These are phyloP conservation scores for Chamaea fasciata DNA, from an alignment of 2,113 vertebrate genomes.

Conservation along the genomic window DNA sequence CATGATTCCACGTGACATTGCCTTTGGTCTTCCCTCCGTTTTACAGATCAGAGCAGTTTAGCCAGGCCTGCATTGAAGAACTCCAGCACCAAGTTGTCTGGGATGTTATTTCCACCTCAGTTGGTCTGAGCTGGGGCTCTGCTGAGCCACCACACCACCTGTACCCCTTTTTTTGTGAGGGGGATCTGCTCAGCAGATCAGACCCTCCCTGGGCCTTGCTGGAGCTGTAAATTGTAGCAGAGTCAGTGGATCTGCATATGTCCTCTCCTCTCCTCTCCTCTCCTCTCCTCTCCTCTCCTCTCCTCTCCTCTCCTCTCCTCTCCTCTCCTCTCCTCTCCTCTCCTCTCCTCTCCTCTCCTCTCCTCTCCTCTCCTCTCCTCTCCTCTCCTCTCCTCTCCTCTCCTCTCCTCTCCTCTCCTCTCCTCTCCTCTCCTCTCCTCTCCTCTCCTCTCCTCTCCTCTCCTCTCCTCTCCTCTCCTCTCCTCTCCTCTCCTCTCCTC, in stretches of 20 bases:
- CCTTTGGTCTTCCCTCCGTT: not conserved
- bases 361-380: too few relatives aligned
- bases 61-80: not conserved
- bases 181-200: not conserved
- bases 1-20: not conserved
- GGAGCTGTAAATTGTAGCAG: not conserved
- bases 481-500: too few relatives aligned
- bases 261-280: not conserved
- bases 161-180: not conserved
- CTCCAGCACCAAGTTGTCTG: not conserved
- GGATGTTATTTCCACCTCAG: not conserved
- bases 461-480: not conserved
- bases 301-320: not conserved
- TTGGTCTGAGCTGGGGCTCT: not conserved
- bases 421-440: too few relatives aligned
- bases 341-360: not conserved
- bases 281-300: too few relatives aligned
- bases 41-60: not conserved
- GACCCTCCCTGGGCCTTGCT: not conserved
- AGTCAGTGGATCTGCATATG: not conserved
- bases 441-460: not conserved
- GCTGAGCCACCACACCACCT: not conserved
- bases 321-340: not conserved
- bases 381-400: not conserved
- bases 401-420: not conserved